These are phyloP conservation scores for Onychorhynchus coronatus DNA, from an alignment of 2,113 vertebrate species.

Conservation along the genomic window DNA sequence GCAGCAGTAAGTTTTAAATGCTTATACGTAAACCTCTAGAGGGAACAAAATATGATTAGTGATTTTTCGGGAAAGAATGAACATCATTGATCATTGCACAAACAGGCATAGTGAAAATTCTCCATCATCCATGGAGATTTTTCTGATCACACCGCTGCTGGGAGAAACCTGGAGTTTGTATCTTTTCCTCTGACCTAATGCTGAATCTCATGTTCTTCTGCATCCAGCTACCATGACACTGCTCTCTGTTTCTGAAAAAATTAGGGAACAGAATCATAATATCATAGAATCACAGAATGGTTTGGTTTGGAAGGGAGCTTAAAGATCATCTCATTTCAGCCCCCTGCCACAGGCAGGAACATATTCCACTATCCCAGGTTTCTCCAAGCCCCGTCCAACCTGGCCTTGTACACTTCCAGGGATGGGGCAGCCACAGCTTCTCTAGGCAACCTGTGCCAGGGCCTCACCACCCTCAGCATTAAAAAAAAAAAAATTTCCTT, in stretches of 20 bases:
- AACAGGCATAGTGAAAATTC: not conserved
- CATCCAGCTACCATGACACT: not conserved
- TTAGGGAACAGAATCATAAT: not conserved
- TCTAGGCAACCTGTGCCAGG: fast-evolving
- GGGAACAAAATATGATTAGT: not conserved
- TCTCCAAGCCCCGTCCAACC: fast-evolving
- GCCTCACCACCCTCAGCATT: fast-evolving
- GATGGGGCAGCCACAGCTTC: not conserved
- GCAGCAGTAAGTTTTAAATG: not conserved
- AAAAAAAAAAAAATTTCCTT: not conserved
- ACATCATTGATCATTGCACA: not conserved
- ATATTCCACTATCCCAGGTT: fast-evolving
- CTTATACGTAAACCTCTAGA: not conserved
- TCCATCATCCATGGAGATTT: not conserved
- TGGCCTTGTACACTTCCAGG: fast-evolving
- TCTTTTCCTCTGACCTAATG: not conserved
- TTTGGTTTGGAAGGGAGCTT: not conserved
- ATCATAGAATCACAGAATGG: not conserved
- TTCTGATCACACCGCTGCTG: not conserved
- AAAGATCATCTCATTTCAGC: fast-evolving
- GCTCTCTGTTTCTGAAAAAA: not conserved
- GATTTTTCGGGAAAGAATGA: not conserved
- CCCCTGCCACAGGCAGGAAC: fast-evolving
- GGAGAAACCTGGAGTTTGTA: not conserved
- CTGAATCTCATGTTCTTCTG: not conserved